A percentile compares a stretch with the other conserved stretches of the same genome.
Evolutionary conservation across 1,140 invertebrate species (phyloP).

Genomic region (Contarinia nasturtii): DNA sequence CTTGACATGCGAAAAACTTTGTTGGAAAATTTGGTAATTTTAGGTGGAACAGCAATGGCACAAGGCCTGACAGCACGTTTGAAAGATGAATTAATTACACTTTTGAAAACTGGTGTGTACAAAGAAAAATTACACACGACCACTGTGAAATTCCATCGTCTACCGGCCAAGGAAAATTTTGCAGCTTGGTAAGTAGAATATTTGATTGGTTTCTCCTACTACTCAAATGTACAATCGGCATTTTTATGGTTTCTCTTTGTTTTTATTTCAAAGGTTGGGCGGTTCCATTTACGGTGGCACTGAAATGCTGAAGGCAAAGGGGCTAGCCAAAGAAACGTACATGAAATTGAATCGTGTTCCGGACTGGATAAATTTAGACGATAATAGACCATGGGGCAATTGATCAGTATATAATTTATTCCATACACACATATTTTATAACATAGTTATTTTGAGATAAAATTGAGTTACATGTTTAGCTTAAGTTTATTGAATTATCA

Average conservation of each 20-base stretch:
- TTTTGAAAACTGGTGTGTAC: conserved; percentile 43
- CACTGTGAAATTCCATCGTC: conserved; percentile 56
- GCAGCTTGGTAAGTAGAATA: conserved; percentile 66
- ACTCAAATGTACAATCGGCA: conserved; percentile 18
- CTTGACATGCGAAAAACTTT: conserved; percentile 52
- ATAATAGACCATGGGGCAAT: conserved; percentile 25
- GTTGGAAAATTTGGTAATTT: conserved; percentile 63
- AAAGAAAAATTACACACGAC: conserved; percentile 38
- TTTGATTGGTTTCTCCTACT: conserved; percentile 1
- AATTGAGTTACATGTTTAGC: too few species aligned
- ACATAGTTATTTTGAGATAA: too few species aligned
- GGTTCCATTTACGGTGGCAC: conserved; percentile 70
- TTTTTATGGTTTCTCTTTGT: too few species aligned
- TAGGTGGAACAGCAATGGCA: conserved; percentile 67
- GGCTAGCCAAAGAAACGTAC: conserved; percentile 56
- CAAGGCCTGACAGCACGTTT: conserved; percentile 60
- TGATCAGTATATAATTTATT: too few species aligned
- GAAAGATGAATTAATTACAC: conserved; percentile 45
- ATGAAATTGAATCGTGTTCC: conserved; percentile 45
- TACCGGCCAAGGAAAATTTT: conserved; percentile 68
- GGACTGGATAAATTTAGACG: conserved; percentile 62
- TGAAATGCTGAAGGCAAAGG: conserved; percentile 52
- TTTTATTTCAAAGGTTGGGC: too few species aligned
- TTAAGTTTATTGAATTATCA: too few species aligned
- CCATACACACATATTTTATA: too few species aligned